Percentiles rank a stretch among this genome's conserved stretches.
Conservation (phyloP, 2,888 invertebrate species). For the Endotricha flammealis region DNA sequence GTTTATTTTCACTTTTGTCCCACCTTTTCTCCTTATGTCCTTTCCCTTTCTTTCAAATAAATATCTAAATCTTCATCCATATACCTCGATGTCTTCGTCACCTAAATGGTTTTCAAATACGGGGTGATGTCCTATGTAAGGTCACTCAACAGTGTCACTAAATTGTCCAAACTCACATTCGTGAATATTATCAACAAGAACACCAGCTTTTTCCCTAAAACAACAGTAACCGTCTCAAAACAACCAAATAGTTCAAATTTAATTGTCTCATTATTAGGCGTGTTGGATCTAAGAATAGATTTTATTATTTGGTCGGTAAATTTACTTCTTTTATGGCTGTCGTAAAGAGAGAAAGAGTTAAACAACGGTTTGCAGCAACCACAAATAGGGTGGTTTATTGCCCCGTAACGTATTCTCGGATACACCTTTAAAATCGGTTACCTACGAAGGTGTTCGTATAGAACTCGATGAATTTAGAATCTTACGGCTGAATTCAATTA, state of each 20-base stretch:
- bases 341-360: constrained; percentile 62
- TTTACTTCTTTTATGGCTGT: constrained; percentile 52
- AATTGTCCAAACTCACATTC: too few species aligned
- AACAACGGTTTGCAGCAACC: constrained; percentile 56
- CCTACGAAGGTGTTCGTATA: background rate
- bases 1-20: too few species aligned
- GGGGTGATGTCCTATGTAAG: too few species aligned
- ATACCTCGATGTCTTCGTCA: too few species aligned
- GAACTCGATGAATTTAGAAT: background rate
- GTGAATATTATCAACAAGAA: too few species aligned
- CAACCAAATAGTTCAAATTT: constrained; percentile 10
- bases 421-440: constrained; percentile 1
- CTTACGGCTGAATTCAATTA: too few species aligned
- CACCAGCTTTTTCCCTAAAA: too few species aligned
- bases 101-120: too few species aligned
- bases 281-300: constrained; percentile 42
- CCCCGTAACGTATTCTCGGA: constrained; percentile 24
- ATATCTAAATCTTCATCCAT: too few species aligned
- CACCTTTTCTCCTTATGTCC: too few species aligned
- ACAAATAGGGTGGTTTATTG: constrained; percentile 50
- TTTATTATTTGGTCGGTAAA: constrained; percentile 46
- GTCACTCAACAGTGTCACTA: too few species aligned
- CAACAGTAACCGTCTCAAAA: constrained; percentile 10
- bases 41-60: too few species aligned
- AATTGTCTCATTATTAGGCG: constrained; percentile 10